Evolutionary conservation across 2,797 vertebrate genomes (phyloP), one percentile per base, ranked within the genome.

Genomic region (Pelochelys cantorii): DNA sequence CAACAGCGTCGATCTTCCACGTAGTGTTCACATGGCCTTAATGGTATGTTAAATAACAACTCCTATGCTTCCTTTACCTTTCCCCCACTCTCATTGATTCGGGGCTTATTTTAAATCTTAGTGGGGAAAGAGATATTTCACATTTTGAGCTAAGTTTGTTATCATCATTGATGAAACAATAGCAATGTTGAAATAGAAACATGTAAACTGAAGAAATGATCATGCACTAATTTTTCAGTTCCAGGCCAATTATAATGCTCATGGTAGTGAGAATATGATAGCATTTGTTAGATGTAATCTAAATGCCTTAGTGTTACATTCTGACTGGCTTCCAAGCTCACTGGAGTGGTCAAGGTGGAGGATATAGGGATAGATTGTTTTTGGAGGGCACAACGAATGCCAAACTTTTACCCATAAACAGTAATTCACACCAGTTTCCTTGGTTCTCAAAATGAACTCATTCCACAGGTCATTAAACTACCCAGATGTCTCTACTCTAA

Each of bases 61-160:
- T 62, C 91, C 81, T 68, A 92, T 83, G 57, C 27, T 48, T 86
- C 82, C 93, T 93, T 85, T 37, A n/a, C 95, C 81, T 88, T 65
- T 87, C 85, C 92, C 87, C 88, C 93, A 88, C 53, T 94, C 79
- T 92, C 27, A 71, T 34, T 79, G 82, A 78, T 81, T 90, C 84
- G 53, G 79, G 84, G 93, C 42, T 91, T 96, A 94, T 97, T 90
- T 85, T 94, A 87, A 94, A 95, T 74, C 90, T 80, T 92, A 59
- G 4, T 18, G 48, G 78, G 82, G 90, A 96, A 94, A 95, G 85
- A 94, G 77, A 78, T 95, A 55, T 54, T 87, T 90, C 75, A 77
- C 65, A 81, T 86, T 90, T 95, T 89, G 56, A 85, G 92, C 55
- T 89, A 88, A 93, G 95, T 94, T 92, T 94, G 48, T 85, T 90